Evolutionary conservation across 2,797 vertebrate genomes (phyloP), one percentile per base, ranked within the genome.

Genomic region (Xiphophorus birchmanni): DNA sequence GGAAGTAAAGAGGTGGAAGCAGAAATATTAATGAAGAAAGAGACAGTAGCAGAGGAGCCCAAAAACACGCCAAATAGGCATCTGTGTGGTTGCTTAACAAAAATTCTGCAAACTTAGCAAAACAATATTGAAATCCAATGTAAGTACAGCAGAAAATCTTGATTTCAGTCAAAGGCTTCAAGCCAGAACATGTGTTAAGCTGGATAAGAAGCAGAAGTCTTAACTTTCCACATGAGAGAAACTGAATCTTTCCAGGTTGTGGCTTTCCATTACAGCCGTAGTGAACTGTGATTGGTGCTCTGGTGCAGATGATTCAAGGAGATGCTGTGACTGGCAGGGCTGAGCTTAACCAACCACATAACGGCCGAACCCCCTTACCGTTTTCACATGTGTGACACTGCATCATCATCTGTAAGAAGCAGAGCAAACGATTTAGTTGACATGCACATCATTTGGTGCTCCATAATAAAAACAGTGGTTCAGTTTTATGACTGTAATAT

Each of bases 221-320:
- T 23, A 56, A 80, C 67, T 84, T 87, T 82, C 84, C 76, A 80
- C 80, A 80, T 15, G 42, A 1, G 54, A 80, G 77, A 58, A 35
- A 72, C 74, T 82, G 79, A 81, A 83, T 73, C 78, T 50, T 45
- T 86, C 72, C 63, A 78, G 69, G 65, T 77, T 52, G 17, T 72
- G 81, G 15, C 50, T 82, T 82, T 84, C 76, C 78, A 78, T 86
- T 72, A 69, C 37, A 85, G 60, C 75, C 80, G 73, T 37, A 72
- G n/a, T 45, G 76, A 80, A 77, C 56, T 74, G 50, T 84, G 44
- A 37, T 74, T 37, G 48, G 29, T 74, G 67, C 72, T 75, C 77
- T 73, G 52, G 73, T 78, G 48, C 63, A 26, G 40, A 71, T 13
- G 11, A 58, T 74, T 86, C 75, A 52, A 48, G 73, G 35, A 81